Base-by-base conservation (phyloP, 2,113 vertebrate genomes). In the Equus quagga region DNA sequence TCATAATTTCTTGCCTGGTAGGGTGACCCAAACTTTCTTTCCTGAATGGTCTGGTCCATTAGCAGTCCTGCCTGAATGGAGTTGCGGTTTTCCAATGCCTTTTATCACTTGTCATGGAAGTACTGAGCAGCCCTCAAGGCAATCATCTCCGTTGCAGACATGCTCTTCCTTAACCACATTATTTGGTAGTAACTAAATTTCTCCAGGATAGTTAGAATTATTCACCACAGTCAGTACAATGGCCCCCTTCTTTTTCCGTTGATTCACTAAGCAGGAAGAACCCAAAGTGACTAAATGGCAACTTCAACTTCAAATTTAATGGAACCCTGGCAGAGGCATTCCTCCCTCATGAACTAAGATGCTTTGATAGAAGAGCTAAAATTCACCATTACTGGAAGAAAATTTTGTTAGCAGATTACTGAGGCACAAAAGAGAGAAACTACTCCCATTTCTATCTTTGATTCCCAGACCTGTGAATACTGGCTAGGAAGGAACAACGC, bases 281-380 rank as follows among this genome's bases (percentile, higher is more conserved):
- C 6, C n/a, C 28, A 88, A 64, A 70, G 24, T 76, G 69, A 23
- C 56, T 94, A 73, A 94, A 64, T 58, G 58, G 36, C 23, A 76
- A 95, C n/a, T 78, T 87, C 15, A 81, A 23, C 65, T 73, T 92
- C 51, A 62, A 44, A 69, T 76, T 92, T 92, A 95, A 78, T 46
- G 44, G 44, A 56, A 76, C 5, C 15, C 41, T 54, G 13, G 9
- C 18, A 88, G 21, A 83, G 6, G 23, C 5, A 36, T 36, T 86
- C 33, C 6, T 94, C 51, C 31, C 51, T 62, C 62, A 21, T 92
- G 51, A 76, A 70, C 51, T 83, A 75, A 87, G 51, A 88, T 11
- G 44, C 33, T 21, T 78, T 75, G 14, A 78, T 69, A 93, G 33
- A 89, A 64, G 12, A 70, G 13, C 54, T 9, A 28, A 36, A 31